phyloP scores from a whole-genome alignment of 1,140 invertebrate species.

The Saccostrea glomerata region DNA sequence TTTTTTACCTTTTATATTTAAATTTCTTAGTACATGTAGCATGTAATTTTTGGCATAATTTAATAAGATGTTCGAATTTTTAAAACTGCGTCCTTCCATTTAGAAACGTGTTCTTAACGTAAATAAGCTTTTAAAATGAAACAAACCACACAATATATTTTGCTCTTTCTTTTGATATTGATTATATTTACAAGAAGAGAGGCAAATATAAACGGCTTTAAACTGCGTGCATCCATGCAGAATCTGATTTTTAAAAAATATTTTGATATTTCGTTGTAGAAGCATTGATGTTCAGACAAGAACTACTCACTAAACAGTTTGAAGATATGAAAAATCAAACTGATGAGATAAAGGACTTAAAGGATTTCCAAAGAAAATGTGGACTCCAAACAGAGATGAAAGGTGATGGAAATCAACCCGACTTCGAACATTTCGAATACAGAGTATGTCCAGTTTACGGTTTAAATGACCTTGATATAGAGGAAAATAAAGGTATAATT shows the following conservation, averaged over 20 bases:
- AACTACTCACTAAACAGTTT: not conserved
- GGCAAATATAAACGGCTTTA: too few species aligned
- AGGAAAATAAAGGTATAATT: constrained; percentile 2
- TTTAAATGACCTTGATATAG: not conserved
- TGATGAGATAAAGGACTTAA: not conserved
- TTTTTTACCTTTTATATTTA: too few species aligned
- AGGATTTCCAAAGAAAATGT: not conserved
- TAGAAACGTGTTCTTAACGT: too few species aligned
- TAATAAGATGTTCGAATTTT: not conserved
- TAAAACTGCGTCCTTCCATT: not conserved
- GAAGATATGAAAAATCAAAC: not conserved
- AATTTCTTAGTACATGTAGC: not conserved
- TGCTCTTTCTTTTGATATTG: too few species aligned
- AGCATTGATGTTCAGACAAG: not conserved
- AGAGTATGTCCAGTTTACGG: not conserved
- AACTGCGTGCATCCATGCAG: too few species aligned
- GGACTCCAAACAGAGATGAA: not conserved
- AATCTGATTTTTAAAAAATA: too few species aligned
- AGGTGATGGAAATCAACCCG: not conserved
- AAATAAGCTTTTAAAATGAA: too few species aligned
- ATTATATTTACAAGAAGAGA: too few species aligned
- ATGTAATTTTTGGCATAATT: not conserved
- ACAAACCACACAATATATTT: too few species aligned
- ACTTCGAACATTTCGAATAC: not conserved
- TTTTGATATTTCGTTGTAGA: not conserved